phyloP scores from a whole-genome alignment of 1,140 invertebrate species.

The Cardiocondyla obscurior region DNA sequence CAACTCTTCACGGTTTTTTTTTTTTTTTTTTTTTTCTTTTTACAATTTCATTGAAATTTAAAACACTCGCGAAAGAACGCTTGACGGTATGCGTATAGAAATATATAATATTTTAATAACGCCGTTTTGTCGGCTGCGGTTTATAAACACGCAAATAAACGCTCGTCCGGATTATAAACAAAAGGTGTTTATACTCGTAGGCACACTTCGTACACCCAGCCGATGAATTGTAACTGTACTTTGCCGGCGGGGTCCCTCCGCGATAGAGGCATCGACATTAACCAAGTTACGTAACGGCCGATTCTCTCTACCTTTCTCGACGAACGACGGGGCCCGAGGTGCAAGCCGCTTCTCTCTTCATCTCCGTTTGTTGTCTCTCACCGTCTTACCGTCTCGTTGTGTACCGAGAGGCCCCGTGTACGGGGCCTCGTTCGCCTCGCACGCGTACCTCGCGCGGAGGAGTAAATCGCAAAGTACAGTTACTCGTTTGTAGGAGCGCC shows the following conservation, averaged over 20 bases:
- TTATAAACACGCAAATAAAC: not conserved
- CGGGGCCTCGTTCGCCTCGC: constrained; percentile 49
- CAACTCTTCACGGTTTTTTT: not conserved
- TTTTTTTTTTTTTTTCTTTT: too few relatives aligned
- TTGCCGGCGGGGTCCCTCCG: constrained; percentile 4
- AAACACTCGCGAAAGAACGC: not conserved
- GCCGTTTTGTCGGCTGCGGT: not conserved
- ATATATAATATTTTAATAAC: not conserved
- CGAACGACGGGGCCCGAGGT: not conserved
- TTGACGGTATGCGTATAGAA: not conserved
- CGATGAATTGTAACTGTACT: constrained; percentile 62
- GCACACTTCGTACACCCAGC: not conserved
- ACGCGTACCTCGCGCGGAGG: constrained; percentile 57
- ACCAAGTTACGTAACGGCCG: constrained; percentile 71
- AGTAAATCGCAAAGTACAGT: constrained; percentile 77
- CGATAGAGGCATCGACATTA: constrained; percentile 56
- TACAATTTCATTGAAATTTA: not conserved
- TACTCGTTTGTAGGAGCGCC: constrained; percentile 73
- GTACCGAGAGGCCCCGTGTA: constrained; percentile 32
- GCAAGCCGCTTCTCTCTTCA: not conserved
- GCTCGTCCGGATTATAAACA: not conserved
- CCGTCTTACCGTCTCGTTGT: constrained; percentile 46
- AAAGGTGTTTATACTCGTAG: not conserved
- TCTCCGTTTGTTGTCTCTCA: constrained; percentile 10
- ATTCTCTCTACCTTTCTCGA: constrained; percentile 61